These are phyloP conservation scores for Acrossocheilus fasciatus DNA, from an alignment of 2,797 vertebrate species.

Conservation along the genomic window DNA sequence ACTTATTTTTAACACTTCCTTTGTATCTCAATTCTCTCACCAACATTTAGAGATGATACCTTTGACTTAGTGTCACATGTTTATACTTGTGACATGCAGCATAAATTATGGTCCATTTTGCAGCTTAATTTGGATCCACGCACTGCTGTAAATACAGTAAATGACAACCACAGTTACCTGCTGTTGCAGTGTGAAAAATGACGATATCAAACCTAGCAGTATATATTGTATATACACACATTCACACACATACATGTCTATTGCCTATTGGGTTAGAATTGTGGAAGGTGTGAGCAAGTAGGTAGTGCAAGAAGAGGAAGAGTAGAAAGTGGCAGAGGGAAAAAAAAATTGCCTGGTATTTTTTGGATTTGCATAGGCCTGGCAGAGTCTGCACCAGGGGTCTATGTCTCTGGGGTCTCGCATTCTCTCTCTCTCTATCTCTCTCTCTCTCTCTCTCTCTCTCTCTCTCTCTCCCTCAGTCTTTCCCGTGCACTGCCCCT, in stretches of 20 bases:
- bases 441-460: slow-evolving; percentile 41
- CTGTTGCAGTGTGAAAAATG: background rate
- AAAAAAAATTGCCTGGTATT: slow-evolving; percentile 68
- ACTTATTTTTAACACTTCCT: slow-evolving; percentile 12
- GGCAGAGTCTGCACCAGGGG: slow-evolving; percentile 70
- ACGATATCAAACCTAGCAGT: background rate
- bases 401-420: slow-evolving; percentile 68
- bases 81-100: background rate
- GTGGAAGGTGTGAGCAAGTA: slow-evolving; percentile 32
- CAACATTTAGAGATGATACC: background rate
- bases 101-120: slow-evolving; percentile 46
- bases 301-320: slow-evolving; percentile 53
- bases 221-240: background rate
- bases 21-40: background rate
- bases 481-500: slow-evolving; percentile 62
- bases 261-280: slow-evolving; percentile 12
- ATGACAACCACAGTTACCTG: background rate
- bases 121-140: slow-evolving; percentile 57
- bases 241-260: background rate
- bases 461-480: slow-evolving; percentile 68
- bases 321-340: slow-evolving; percentile 27
- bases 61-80: background rate
- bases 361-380: slow-evolving; percentile 75
- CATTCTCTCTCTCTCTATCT: slow-evolving; percentile 54
- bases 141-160: background rate